Percentiles rank a stretch among this genome's conserved stretches.
Conservation (phyloP, 2,888 invertebrate genomes). For the Copidosoma aretas region DNA sequence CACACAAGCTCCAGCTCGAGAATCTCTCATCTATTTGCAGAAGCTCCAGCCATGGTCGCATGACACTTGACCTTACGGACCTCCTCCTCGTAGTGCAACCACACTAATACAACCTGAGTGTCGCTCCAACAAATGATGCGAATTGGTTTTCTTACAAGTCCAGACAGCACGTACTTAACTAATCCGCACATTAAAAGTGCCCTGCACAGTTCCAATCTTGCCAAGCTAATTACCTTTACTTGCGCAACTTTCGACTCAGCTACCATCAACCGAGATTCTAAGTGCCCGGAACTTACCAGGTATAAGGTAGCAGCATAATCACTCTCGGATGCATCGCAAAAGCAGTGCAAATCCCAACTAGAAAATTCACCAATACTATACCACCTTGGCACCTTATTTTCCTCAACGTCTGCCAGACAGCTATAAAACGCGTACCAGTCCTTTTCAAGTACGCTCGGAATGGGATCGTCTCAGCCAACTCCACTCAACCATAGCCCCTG, state of each 20-base stretch:
- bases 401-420: background rate
- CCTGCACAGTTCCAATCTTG: conserved; percentile 2
- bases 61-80: too few relatives aligned
- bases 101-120: background rate
- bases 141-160: background rate
- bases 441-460: background rate
- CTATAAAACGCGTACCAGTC: background rate
- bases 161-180: background rate
- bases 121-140: background rate
- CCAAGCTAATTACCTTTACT: background rate
- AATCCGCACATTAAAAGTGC: background rate
- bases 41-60: background rate
- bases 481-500: background rate
- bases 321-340: conserved; percentile 14
- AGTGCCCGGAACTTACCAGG: background rate
- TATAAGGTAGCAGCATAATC: background rate
- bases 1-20: too few relatives aligned
- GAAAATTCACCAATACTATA: background rate
- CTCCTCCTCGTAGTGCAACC: background rate
- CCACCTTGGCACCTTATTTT: conserved; percentile 4
- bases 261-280: background rate
- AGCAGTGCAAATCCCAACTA: background rate
- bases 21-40: too few relatives aligned
- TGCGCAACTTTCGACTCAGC: background rate
- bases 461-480: background rate